A percentile compares a stretch with the other conserved stretches of the same genome.
These are phyloP conservation scores for Toxotes chatareus DNA, from an alignment of 2,113 vertebrate genomes.

Conservation along the genomic window DNA sequence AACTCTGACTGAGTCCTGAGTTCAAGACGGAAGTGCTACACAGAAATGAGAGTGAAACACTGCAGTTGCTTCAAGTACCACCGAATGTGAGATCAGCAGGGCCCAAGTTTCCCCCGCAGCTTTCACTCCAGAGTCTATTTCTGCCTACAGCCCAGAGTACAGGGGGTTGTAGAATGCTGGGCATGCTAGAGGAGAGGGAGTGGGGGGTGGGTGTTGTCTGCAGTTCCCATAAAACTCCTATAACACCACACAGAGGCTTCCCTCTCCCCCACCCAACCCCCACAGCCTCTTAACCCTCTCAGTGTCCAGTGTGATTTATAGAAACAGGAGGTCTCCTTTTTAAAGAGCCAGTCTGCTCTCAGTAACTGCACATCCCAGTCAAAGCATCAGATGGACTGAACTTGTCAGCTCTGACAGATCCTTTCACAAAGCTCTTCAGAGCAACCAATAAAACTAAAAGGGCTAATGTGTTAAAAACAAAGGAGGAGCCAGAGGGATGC, in stretches of 20 bases:
- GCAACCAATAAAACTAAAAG: conserved; percentile 45
- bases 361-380: background rate
- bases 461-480: conserved; percentile 27
- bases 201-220: conserved; percentile 51
- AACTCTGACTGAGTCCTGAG: background rate
- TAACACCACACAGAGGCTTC: background rate
- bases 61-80: background rate
- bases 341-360: conserved; percentile 21
- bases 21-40: background rate
- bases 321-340: conserved; percentile 59
- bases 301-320: conserved; percentile 63
- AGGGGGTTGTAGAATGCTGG: conserved; percentile 64
- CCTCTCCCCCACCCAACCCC: background rate
- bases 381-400: conserved; percentile 6
- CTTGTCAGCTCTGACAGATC: conserved; percentile 19
- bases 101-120: conserved; percentile 1
- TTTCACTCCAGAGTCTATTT: conserved; percentile 58
- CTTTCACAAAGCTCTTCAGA: conserved; percentile 32
- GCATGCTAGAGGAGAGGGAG: conserved; percentile 44
- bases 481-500: background rate
- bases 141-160: conserved; percentile 51
- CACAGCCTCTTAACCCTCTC: conserved; percentile 57
- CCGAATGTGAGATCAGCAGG: background rate
- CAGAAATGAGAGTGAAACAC: background rate
- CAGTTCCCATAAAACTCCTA: conserved; percentile 51